Conservation (phyloP, 2,113 vertebrate species). For the Plestiodon gilberti region DNA sequence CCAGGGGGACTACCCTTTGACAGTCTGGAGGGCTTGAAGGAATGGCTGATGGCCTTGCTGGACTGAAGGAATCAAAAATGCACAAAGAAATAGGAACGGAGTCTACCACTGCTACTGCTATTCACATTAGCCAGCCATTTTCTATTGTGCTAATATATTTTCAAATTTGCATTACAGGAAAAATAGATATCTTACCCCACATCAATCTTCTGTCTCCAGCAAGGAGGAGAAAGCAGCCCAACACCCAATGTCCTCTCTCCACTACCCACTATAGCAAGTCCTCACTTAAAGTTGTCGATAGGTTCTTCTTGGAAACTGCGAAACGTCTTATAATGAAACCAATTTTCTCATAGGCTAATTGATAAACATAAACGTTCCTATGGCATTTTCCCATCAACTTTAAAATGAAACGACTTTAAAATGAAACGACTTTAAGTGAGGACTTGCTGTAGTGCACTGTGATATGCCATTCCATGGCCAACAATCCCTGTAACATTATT, state of each 20-base stretch:
- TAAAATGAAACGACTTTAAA: no score
- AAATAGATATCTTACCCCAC: no score
- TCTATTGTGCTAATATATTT: background rate
- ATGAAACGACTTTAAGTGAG: no score
- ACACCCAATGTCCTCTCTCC: background rate
- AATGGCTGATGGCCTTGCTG: background rate
- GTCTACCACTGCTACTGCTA: background rate
- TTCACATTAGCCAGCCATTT: background rate
- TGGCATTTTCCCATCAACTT: no score
- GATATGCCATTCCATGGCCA: background rate
- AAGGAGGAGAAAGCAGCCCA: background rate
- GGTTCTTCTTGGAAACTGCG: no score
- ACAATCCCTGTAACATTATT: background rate
- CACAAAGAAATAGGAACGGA: background rate
- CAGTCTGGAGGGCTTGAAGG: background rate
- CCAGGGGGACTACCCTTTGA: conserved; percentile 62
- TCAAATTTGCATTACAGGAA: background rate
- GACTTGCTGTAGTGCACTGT: no score
- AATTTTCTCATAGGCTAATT: no score
- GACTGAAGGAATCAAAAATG: background rate
- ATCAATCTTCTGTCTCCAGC: background rate
- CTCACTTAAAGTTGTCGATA: no score
- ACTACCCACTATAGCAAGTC: background rate
- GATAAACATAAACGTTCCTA: no score
- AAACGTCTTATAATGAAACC: no score